Evolutionary conservation across 2,113 vertebrate genomes (phyloP), one percentile per base, ranked within the genome.

Genomic region (Sialia sialis): DNA sequence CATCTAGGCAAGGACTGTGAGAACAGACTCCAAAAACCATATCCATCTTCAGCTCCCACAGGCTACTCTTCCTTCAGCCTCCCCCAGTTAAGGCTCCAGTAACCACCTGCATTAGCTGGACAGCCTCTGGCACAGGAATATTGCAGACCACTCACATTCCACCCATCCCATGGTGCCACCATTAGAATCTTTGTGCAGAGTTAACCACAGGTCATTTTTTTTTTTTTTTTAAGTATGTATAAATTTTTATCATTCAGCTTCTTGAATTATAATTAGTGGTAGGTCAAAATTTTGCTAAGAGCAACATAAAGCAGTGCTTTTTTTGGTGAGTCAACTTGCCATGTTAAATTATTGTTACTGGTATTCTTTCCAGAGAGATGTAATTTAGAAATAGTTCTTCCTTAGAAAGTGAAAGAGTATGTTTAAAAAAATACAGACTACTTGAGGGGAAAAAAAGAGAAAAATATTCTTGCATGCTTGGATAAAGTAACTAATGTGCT

Each of bases 321-420:
- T 89, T 46, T 58, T 27, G 15, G 12, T n/a, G 30, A 58, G 58
- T 92, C 88, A 90, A 69, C 55, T 46, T 86, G 54, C 39, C 68
- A 38, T 46, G 52, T 68, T 77, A 84, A 87, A 90, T 92, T 75
- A 84, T 64, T 78, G 49, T 74, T 94, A 67, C 34, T 62, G 51
- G 26, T 88, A 44, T 27, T 72, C 55, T 70, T 85, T 67, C 55
- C 67, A 67, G 74, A 68, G 58, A 87, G 19, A 69, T n/a, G 4
- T 15, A 94, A 84, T 93, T 95, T 95, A 72, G 93, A 95, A 85
- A 48, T 85, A 90, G 67, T 38, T 94, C 63, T 95, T 96, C 94
- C 68, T 93, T 63, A 85, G 48, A 80, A 96, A 96, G 83, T 86
- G 34, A 70, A 94, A 92, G 72, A 93, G 73, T 96, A 16, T 79